Conservation (phyloP, 2,888 invertebrate species). For the Mantis religiosa region DNA sequence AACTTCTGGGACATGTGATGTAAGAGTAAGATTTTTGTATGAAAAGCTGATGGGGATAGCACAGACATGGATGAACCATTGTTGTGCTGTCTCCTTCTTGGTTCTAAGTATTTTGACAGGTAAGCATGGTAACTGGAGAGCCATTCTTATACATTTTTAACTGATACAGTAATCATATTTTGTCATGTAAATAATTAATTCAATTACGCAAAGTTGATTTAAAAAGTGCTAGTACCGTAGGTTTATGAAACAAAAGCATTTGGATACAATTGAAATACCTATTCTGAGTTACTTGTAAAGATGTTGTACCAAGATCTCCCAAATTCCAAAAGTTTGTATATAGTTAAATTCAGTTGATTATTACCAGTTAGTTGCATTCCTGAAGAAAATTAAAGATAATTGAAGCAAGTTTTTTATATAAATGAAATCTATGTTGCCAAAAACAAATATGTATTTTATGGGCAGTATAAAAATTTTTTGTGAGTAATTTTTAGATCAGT, state of each 20-base stretch:
- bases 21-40: not conserved
- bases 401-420: slow-evolving; percentile 24
- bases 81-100: not conserved
- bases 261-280: slow-evolving; percentile 1
- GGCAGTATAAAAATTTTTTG: slow-evolving; percentile 17
- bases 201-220: slow-evolving; percentile 1
- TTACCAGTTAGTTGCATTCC: slow-evolving; percentile 28
- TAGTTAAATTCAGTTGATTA: slow-evolving; percentile 19
- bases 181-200: slow-evolving; percentile 19
- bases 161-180: slow-evolving; percentile 17
- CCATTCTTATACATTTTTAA: slow-evolving; percentile 16
- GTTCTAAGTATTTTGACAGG: not conserved
- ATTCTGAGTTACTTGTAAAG: slow-evolving; percentile 5
- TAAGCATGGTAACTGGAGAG: not conserved
- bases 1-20: not conserved
- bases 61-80: not conserved
- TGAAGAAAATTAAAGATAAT: not conserved
- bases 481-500: slow-evolving; percentile 13
- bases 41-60: not conserved
- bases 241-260: not conserved
- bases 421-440: slow-evolving; percentile 30
- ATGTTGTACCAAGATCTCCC: slow-evolving; percentile 7
- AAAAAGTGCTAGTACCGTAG: slow-evolving; percentile 12
- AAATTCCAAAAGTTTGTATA: slow-evolving; percentile 22
- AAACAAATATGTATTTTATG: slow-evolving; percentile 24